Evolutionary conservation across 1,140 invertebrate species (phyloP).

Genomic region (Penaeus vannamei): DNA sequence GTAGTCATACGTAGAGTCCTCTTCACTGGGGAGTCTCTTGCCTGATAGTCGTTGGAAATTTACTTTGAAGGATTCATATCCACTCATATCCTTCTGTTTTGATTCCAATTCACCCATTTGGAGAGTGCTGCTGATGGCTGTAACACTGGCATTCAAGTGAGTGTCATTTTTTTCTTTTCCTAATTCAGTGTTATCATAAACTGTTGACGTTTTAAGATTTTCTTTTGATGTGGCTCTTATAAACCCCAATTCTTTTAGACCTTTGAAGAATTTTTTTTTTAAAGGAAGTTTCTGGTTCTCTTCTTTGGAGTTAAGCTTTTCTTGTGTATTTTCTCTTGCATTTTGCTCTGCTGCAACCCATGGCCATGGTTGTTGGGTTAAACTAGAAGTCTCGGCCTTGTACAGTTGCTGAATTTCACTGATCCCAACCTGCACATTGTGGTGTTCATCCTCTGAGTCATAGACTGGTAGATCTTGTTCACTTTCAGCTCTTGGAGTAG

Average conservation of each 20-base stretch:
- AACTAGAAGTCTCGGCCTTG: neutral
- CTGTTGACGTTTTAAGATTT: neutral
- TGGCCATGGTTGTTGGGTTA: neutral
- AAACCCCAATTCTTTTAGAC: constrained; percentile 53
- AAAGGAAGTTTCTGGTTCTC: constrained; percentile 43
- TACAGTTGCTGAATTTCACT: constrained; percentile 4
- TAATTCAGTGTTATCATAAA: too few species aligned
- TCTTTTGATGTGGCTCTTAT: constrained; percentile 45
- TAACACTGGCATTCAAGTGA: too few species aligned
- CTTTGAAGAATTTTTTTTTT: constrained; percentile 55
- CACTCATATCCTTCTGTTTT: constrained; percentile 15
- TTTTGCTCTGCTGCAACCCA: neutral
- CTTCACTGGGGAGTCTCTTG: constrained; percentile 44
- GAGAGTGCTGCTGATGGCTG: neutral
- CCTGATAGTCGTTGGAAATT: constrained; percentile 49
- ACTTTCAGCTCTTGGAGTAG: constrained; percentile 38
- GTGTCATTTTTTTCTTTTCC: too few species aligned
- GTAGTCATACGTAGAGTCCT: constrained; percentile 61
- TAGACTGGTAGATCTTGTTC: constrained; percentile 41
- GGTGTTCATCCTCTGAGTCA: constrained; percentile 38
- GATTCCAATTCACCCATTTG: neutral
- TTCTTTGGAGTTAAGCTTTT: neutral
- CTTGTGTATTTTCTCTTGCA: neutral
- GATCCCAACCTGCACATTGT: neutral
- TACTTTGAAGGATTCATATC: constrained; percentile 45